Evolutionary conservation across 2,113 vertebrate genomes (phyloP).

Genomic region (Strix aluco): DNA sequence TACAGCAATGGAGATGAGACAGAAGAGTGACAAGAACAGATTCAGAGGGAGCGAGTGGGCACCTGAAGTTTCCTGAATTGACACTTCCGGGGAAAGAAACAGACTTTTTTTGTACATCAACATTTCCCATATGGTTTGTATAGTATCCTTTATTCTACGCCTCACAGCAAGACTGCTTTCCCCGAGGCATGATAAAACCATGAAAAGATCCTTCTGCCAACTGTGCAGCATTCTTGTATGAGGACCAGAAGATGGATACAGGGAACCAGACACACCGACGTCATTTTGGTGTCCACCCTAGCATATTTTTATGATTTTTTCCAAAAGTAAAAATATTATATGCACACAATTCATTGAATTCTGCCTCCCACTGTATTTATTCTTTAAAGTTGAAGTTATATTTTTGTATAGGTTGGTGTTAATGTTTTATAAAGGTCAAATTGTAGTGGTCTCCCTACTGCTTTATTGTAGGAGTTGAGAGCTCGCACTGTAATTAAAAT

Average conservation of each 20-base stretch:
- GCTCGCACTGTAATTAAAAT: conserved; percentile 53
- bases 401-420: conserved; percentile 12
- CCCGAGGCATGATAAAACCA: background rate
- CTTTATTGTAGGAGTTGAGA: background rate
- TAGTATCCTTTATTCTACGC: background rate
- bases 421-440: conserved; percentile 51
- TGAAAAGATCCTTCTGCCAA: background rate
- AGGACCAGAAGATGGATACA: background rate
- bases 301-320: background rate
- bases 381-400: background rate
- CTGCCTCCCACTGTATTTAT: background rate
- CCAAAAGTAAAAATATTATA: background rate
- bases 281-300: background rate
- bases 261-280: background rate
- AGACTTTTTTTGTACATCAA: background rate
- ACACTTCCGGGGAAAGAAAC: background rate
- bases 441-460: conserved; percentile 8
- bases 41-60: accelerated
- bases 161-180: background rate
- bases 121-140: background rate
- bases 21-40: background rate
- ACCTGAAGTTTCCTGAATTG: background rate
- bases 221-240: background rate
- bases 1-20: background rate
- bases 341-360: background rate